Base-by-base conservation (phyloP, 2,113 vertebrate genomes). In the Sigmodon hispidus region DNA sequence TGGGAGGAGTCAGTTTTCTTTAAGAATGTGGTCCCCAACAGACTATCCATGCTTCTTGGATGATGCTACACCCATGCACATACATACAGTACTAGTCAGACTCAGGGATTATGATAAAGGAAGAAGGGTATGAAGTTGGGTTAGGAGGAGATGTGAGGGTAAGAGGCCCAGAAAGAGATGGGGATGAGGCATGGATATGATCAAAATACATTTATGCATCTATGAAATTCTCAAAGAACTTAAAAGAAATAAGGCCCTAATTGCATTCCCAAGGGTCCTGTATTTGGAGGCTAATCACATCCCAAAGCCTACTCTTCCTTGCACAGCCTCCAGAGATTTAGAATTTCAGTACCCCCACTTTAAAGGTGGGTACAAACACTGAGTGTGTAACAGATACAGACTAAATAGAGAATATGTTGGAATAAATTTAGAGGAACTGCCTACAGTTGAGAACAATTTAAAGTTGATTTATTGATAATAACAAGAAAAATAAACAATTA, bases 401-500 rank as follows among this genome's bases (percentile, higher is more conserved):
- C 81, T 69, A 87, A 83, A 61, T 72, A 52, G 65, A 40, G 10
- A 72, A 63, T 26, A 29, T 5, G 4, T 26, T 7, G 59, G 70
- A 89, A 93, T 34, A 85, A 40, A 90, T 10, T 50, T 77, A 89
- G 34, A 92, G 77, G 40, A 97, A 83, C 88, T 94, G 7, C 77
- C 61, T 57, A 36, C 55, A 90, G 76, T 69, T 57, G n/a, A 90
- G 76, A 48, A 95, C 40, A 52, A 55, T 87, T 77, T 89, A 83
- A 83, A n/a, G 34, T 40, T 93, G 91, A 95, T 90, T 92, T 95
- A 92, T 73, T 90, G 72, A 79, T 59, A 93, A 86, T 83, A 96
- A 61, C 43, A 89, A 40, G n/a, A 45, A 5, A 97, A 97, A 96
- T 85, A 96, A 93, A 90, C 73, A 90, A 94, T 31, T 36, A 84